Base-by-base conservation (phyloP, 2,113 vertebrate genomes). In the Macrotus californicus region DNA sequence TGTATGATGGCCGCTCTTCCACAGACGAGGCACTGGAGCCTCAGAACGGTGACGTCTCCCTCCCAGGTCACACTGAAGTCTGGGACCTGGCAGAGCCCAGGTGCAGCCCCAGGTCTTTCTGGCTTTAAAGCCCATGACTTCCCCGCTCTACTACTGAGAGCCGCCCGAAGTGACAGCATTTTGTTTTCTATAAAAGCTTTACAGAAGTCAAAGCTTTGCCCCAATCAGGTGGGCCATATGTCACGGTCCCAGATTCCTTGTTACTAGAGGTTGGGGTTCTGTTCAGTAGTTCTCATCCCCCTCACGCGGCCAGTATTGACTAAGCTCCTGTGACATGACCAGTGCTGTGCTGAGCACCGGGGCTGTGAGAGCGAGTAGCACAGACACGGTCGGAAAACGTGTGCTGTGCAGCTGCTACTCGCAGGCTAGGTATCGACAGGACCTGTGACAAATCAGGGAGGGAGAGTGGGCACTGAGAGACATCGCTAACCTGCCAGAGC, bases 141-240 rank as follows among this genome's bases (percentile, higher is more conserved):
- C 29, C 3, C 39, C 18, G 31, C 61, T 64, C 56, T 46, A 12
- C 24, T n/a, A 29, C 29, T 1, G 3, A 11, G 13, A 61, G 6
- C 14, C 72, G 75, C 77, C 59, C 64, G 13, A 87, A 52, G 77
- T 56, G 52, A 84, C 39, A 84, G 29, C 80, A 87, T 91, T 93
- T 83, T 31, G 92, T 4, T 77, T 91, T 69, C 43, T 36, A 39
- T 34, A 54, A 77, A 77, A 87, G 70, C 77, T 75, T 91, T 46
- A 22, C 34, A 52, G 87, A 93, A 91, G 24, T 31, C 69, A 66
- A 93, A 29, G 10, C 34, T 86, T 73, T 77, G 19, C 41, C 26
- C 46, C 14, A 50, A 0, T 61, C 67, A 41, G 18, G 29, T 19
- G 26, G 26, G n/a, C 12, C 80, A 12, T 16, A 39, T 15, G 36